These are phyloP conservation scores for Acrocephalus scirpaceus DNA, from an alignment of 2,797 vertebrate genomes.

Conservation along the genomic window DNA sequence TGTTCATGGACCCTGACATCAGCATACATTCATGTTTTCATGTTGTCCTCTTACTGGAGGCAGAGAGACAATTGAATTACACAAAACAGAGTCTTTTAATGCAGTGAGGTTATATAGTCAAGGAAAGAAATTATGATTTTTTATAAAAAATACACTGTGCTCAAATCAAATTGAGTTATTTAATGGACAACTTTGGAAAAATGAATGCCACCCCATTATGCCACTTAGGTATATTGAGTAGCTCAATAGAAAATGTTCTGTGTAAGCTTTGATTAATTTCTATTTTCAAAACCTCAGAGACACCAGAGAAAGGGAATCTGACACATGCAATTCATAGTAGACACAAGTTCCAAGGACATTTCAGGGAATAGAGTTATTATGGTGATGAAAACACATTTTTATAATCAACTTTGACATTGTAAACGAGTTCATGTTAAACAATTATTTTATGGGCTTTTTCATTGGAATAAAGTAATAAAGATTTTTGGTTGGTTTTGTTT, in stretches of 20 bases:
- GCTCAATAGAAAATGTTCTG: constrained; percentile 54
- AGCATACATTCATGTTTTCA: neutral
- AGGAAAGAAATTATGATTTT: constrained; percentile 51
- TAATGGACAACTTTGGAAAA: constrained; percentile 63
- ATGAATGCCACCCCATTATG: constrained; percentile 1
- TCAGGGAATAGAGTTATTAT: constrained; percentile 3
- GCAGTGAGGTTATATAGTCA: constrained; percentile 40
- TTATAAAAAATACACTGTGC: neutral
- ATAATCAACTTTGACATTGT: neutral
- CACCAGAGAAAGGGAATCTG: constrained; percentile 1
- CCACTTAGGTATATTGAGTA: constrained; percentile 49
- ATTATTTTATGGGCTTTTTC: neutral
- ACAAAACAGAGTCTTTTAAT: neutral
- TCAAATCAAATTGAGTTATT: constrained; percentile 70
- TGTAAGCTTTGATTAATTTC: constrained; percentile 71
- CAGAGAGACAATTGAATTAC: constrained; percentile 47
- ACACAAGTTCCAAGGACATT: constrained; percentile 44
- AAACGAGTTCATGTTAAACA: neutral
- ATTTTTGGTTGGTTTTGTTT: neutral
- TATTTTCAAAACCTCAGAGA: constrained; percentile 48
- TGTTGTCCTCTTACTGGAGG: neutral
- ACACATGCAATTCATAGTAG: neutral
- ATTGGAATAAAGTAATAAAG: neutral
- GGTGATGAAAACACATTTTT: neutral
- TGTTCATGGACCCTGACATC: neutral